phyloP scores from a whole-genome alignment of 2,113 vertebrate species.

The Macquaria ambigua region DNA sequence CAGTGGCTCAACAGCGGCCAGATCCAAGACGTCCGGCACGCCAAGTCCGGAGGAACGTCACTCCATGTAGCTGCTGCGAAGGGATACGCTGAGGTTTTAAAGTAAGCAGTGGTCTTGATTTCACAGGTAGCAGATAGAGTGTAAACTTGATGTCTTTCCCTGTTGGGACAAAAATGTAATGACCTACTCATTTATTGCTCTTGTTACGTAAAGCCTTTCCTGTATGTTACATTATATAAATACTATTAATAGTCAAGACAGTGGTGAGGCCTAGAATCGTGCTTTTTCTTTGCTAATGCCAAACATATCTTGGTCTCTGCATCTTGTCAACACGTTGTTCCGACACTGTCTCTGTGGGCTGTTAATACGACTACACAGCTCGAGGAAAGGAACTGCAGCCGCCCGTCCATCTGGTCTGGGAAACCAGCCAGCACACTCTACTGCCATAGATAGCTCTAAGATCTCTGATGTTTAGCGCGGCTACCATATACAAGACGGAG shows the following conservation, averaged over 20 bases:
- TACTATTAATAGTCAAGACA: constrained; percentile 26
- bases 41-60: constrained; percentile 97
- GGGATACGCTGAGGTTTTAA: constrained; percentile 98
- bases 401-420: constrained; percentile 65
- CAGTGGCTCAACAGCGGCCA: constrained; percentile 99
- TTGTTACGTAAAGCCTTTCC: constrained; percentile 6
- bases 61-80: constrained; percentile 98
- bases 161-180: neutral
- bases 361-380: constrained; percentile 35
- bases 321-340: constrained; percentile 40
- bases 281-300: constrained; percentile 13
- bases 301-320: constrained; percentile 36
- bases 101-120: constrained; percentile 85
- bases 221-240: constrained; percentile 2
- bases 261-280: neutral
- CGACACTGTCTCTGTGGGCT: constrained; percentile 22
- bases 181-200: neutral
- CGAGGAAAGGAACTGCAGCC: constrained; percentile 36
- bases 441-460: constrained; percentile 60
- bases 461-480: constrained; percentile 28
- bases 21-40: constrained; percentile 93
- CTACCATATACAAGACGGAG: constrained; percentile 21
- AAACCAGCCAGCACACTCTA: constrained; percentile 50
- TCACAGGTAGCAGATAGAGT: neutral
- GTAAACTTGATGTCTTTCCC: neutral